Percentiles rank a stretch among this genome's conserved stretches.
Conservation (phyloP, 2,888 invertebrate genomes). For the Rhagonycha lutea region DNA sequence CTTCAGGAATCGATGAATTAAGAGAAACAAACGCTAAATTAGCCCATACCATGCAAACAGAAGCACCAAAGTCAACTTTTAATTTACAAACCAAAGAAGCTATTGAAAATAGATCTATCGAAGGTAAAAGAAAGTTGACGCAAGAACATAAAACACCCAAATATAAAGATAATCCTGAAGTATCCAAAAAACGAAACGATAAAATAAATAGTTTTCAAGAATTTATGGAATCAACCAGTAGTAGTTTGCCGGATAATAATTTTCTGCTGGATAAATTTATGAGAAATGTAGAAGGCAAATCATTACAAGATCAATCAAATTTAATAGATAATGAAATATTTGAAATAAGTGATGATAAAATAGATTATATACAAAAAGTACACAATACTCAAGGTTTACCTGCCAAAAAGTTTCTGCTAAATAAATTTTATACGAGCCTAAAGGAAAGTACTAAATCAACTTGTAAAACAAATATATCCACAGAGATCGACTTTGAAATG, state of each 20-base stretch:
- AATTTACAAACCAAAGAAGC: no score
- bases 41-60: background rate
- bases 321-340: background rate
- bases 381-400: background rate
- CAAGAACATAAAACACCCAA: no score
- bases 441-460: background rate
- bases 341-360: background rate
- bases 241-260: background rate
- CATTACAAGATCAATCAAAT: background rate
- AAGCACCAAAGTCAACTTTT: background rate
- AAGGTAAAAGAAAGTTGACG: no score
- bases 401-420: background rate
- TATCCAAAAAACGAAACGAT: background rate
- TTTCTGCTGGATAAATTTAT: background rate
- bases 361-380: background rate
- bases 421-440: background rate
- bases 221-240: background rate
- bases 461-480: background rate
- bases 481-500: background rate
- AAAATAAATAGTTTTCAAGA: background rate
- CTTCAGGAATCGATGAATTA: background rate
- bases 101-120: no score
- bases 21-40: background rate
- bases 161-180: background rate
- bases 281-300: background rate